Conservation (phyloP, 2,888 invertebrate species). For the Cryptus armator region DNA sequence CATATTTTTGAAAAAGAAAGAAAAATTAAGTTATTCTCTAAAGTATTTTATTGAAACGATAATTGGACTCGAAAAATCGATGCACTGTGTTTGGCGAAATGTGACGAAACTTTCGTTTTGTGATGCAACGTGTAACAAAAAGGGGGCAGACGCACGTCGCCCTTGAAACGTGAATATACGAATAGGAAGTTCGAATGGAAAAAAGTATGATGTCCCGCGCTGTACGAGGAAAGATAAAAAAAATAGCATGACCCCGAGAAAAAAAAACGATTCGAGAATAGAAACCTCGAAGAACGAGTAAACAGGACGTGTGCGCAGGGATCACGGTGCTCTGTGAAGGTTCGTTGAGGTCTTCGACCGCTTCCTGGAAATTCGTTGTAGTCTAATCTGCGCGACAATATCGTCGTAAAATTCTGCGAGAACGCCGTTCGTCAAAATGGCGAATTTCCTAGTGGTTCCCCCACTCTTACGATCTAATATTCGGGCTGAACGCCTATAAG, state of each 20-base stretch:
- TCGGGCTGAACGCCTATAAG: neutral
- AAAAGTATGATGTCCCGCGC: neutral
- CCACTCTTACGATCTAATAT: neutral
- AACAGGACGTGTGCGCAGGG: slow-evolving; percentile 25
- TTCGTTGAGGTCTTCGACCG: slow-evolving; percentile 33
- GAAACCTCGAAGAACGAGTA: slow-evolving; percentile 20
- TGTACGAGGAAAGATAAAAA: neutral
- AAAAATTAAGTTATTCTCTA: too few species aligned
- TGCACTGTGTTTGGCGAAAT: too few species aligned
- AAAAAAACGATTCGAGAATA: neutral
- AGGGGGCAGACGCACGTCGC: neutral
- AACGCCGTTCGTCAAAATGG: neutral
- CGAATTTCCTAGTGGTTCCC: neutral
- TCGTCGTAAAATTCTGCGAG: slow-evolving; percentile 3
- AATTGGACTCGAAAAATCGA: too few species aligned
- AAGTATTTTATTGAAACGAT: too few species aligned
- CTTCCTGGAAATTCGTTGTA: slow-evolving; percentile 34
- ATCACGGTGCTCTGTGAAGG: slow-evolving; percentile 19
- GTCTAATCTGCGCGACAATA: neutral
- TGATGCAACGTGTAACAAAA: neutral
- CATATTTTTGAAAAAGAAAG: too few species aligned
- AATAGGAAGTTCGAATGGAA: neutral
- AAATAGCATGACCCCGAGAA: slow-evolving; percentile 1
- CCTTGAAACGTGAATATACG: neutral
- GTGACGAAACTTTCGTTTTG: neutral